Evolutionary conservation across 1,140 invertebrate genomes (phyloP).

Genomic region (Xylocopa sonorina): DNA sequence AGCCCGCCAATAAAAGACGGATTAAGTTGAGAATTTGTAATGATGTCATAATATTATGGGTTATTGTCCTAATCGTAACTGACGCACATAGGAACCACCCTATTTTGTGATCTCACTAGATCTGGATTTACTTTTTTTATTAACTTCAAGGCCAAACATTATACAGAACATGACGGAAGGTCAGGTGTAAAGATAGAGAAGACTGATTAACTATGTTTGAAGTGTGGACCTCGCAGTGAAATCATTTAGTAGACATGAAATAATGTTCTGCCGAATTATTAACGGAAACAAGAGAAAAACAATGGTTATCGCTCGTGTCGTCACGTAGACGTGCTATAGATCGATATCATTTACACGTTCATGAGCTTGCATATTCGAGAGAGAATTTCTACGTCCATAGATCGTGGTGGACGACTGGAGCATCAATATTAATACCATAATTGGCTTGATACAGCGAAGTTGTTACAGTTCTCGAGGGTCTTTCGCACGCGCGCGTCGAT

Average conservation of each 20-base stretch:
- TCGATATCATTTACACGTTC: constrained; percentile 36
- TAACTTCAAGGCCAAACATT: background rate
- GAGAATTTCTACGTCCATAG: constrained; percentile 49
- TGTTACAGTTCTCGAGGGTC: constrained; percentile 28
- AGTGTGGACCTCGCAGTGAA: no score
- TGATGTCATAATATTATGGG: constrained; percentile 4
- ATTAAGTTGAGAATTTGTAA: constrained; percentile 10
- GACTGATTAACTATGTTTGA: no score
- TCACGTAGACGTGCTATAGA: background rate
- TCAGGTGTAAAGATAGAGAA: no score
- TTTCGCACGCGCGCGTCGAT: constrained; percentile 23
- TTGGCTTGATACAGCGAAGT: constrained; percentile 34
- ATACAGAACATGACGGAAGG: background rate
- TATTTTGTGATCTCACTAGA: background rate
- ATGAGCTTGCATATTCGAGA: constrained; percentile 41
- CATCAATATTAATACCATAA: constrained; percentile 48
- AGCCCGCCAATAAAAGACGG: background rate
- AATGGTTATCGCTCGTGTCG: background rate
- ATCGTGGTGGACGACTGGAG: background rate
- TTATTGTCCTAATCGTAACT: background rate
- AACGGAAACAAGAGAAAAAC: background rate
- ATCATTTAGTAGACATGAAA: background rate
- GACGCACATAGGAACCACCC: background rate
- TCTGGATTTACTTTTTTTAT: background rate
- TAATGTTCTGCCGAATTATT: background rate